These are phyloP conservation scores for Palythoa grandiflora DNA, from an alignment of 92 coral and sea anemone species.

Conservation along the genomic window DNA sequence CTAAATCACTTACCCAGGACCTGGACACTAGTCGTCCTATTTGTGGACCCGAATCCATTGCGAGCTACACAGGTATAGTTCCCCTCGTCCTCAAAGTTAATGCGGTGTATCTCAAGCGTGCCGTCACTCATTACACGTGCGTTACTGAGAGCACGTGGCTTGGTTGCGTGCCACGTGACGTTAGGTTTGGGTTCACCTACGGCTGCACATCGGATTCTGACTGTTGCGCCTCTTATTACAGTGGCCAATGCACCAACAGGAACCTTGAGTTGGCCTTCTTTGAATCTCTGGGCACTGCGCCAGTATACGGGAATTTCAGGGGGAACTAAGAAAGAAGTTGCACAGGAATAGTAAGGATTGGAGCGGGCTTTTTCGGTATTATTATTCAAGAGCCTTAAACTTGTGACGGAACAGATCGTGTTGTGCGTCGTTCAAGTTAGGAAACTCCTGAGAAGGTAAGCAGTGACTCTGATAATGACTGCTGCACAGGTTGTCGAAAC, in stretches of 20 bases:
- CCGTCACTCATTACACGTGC: constrained; percentile 63
- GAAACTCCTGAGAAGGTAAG: too few species aligned
- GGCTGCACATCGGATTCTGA: constrained; percentile 74
- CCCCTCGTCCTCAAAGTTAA: constrained; percentile 80
- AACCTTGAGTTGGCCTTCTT: constrained; percentile 57
- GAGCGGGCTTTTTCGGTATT: too few species aligned
- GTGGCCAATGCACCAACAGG: constrained; percentile 73
- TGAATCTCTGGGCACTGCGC: constrained; percentile 72
- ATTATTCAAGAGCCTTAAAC: too few species aligned
- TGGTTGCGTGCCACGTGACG: constrained; percentile 78
- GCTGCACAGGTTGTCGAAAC: too few species aligned
- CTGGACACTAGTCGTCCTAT: constrained; percentile 80
- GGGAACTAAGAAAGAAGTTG: constrained; percentile 50
- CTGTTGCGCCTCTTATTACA: constrained; percentile 75
- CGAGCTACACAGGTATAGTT: constrained; percentile 85
- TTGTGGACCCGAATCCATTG: constrained; percentile 73
- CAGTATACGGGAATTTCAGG: constrained; percentile 81
- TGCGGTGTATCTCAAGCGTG: constrained; percentile 68
- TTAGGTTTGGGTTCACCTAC: constrained; percentile 79
- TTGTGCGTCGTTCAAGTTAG: too few species aligned
- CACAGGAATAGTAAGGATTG: background rate
- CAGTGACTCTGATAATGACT: too few species aligned
- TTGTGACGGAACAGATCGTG: too few species aligned
- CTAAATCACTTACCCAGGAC: constrained; percentile 72
- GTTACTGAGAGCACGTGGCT: constrained; percentile 37